Base-by-base conservation (phyloP, 2,888 invertebrate genomes). In the Eupithecia inturbata region DNA sequence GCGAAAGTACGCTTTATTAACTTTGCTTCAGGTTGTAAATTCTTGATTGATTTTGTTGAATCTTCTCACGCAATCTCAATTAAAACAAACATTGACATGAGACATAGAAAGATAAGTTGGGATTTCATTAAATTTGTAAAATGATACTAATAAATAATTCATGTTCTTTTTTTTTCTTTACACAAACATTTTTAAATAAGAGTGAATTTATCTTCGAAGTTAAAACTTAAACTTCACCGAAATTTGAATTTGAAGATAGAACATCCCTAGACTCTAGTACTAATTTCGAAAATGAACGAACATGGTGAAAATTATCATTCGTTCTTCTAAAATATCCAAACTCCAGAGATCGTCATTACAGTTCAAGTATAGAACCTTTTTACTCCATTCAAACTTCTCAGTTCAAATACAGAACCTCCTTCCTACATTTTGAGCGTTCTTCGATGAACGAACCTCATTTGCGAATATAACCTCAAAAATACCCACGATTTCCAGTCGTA, bases 1-100 rank as follows among this genome's bases (percentile, higher is more conserved):
- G 68, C 71, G 68, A 73, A 71, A 71, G 45, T 67, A 71, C 41
- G 63, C 39, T 71, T 60, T 31, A 69, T 31, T 53, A 41, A 49
- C 26, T 33, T 69, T 60, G 39, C 16, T 7, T 28, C 31, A 28
- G 66, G 7, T 68, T 63, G 53, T 53, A 71, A 71, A 73, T 62
- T 71, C 68, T 49, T 70, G 67, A 26, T 60, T 5, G 7, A 31
- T 62, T 19, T 62, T 1, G 31, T 62, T 16, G 39, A 33, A 66
- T 22, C n/a, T 31, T 14, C 7, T 33, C 12, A 31, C 19, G 7
- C 19, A 22, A 64, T 36, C 9, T 1, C 19, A 53, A 39, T 22
- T 22, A 41, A 45, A 68, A 57, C 64, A 64, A 66, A 66, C 39
- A 39, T 64, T 28, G 28, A 3, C 31, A 28, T 31, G 31, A 9